Percentiles rank a stretch among this genome's conserved stretches.
Evolutionary conservation across 53 echinoderm and acorn worm species (phyloP).

Genomic region (Paracentrotus lividus): DNA sequence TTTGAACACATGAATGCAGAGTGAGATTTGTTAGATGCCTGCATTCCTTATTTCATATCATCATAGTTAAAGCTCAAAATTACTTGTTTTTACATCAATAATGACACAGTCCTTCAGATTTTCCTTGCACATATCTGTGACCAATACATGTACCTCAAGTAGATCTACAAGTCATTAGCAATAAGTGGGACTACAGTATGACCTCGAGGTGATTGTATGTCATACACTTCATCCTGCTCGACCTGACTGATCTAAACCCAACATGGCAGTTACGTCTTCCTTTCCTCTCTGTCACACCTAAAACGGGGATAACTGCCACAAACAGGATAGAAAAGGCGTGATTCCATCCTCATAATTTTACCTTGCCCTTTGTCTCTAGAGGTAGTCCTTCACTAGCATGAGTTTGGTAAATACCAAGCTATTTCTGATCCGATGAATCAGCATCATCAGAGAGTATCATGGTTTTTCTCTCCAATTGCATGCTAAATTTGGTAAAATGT

Average conservation of each 20-base stretch:
- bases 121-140: not conserved
- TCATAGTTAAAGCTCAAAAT: no score
- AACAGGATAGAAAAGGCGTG: conserved; percentile 29
- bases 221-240: conserved; percentile 30
- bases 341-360: not conserved
- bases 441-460: no score
- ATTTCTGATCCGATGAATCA: no score
- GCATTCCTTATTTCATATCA: no score
- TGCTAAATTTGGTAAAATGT: no score
- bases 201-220: conserved; percentile 5
- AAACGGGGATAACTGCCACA: not conserved
- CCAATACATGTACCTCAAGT: not conserved
- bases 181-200: conserved; percentile 17
- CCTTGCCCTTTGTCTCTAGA: not conserved
- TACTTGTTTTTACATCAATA: no score
- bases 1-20: no score
- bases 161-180: not conserved
- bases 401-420: no score
- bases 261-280: conserved; percentile 31
- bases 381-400: not conserved
- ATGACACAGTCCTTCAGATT: not conserved
- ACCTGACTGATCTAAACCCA: not conserved
- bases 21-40: no score
- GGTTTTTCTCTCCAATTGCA: no score
- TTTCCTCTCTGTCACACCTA: not conserved